These are phyloP conservation scores for Vireo griseus DNA, from an alignment of 2,797 vertebrate species.

Conservation along the genomic window DNA sequence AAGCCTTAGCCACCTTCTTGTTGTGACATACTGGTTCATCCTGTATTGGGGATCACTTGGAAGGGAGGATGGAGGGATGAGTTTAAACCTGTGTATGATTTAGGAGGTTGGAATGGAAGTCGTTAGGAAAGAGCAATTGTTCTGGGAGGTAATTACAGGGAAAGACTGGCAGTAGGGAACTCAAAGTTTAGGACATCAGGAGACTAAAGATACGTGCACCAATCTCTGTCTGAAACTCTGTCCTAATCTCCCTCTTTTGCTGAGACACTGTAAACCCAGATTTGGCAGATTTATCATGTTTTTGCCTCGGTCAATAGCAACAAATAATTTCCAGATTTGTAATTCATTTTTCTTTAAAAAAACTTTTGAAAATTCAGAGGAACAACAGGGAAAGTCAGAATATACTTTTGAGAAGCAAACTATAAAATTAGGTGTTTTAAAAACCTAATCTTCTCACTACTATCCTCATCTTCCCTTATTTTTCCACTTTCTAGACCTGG, in stretches of 20 bases:
- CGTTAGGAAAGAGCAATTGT: constrained; percentile 10
- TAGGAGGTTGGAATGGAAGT: constrained; percentile 51
- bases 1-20: background rate
- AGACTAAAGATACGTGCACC: background rate
- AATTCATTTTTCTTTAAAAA: background rate
- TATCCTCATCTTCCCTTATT: background rate
- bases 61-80: background rate
- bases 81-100: constrained; percentile 29
- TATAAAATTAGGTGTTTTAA: background rate
- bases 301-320: background rate
- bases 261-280: background rate
- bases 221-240: background rate
- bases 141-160: background rate
- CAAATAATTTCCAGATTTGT: background rate
- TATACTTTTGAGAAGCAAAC: background rate
- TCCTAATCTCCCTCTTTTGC: background rate
- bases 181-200: background rate
- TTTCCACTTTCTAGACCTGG: background rate
- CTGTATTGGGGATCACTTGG: background rate
- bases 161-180: background rate
- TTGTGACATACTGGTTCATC: constrained; percentile 21
- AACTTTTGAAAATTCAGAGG: background rate
- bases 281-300: background rate
- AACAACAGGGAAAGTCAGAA: background rate
- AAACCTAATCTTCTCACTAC: background rate